These are phyloP conservation scores for Thera britannica DNA, from an alignment of 2,888 invertebrate genomes.

Conservation along the genomic window DNA sequence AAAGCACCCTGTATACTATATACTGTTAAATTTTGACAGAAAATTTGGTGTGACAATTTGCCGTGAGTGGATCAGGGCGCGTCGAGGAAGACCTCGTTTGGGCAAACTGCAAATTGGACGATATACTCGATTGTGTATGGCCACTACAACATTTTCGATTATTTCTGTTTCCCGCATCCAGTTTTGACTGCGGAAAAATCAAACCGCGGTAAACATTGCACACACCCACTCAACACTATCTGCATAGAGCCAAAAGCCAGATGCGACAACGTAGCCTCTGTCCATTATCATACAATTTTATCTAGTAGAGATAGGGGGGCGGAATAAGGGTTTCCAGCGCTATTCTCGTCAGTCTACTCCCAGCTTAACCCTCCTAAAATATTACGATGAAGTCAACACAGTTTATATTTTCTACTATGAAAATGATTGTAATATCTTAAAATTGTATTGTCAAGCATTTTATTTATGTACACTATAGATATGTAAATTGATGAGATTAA, in stretches of 20 bases:
- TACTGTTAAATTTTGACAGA: neutral
- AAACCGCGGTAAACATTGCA: neutral
- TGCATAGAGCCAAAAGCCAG: slow-evolving; percentile 15
- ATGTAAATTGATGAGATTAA: slow-evolving; percentile 77
- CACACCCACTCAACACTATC: slow-evolving; percentile 3
- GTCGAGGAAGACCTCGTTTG: too few relatives aligned
- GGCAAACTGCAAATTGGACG: neutral
- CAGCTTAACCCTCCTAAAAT: slow-evolving; percentile 19
- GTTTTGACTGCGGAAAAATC: neutral
- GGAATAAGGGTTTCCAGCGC: slow-evolving; percentile 12
- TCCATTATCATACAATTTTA: slow-evolving; percentile 33
- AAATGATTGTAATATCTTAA: slow-evolving; percentile 59
- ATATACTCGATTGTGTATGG: neutral
- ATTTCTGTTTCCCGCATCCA: neutral
- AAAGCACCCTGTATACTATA: too few relatives aligned
- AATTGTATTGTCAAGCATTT: slow-evolving; percentile 83
- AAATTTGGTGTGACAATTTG: neutral
- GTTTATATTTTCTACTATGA: slow-evolving; percentile 26
- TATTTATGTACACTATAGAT: slow-evolving; percentile 80
- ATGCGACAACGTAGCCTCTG: slow-evolving; percentile 6
- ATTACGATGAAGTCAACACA: slow-evolving; percentile 26
- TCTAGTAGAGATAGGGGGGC: slow-evolving; percentile 12
- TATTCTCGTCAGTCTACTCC: slow-evolving; percentile 6
- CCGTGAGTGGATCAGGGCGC: too few relatives aligned
- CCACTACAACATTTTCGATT: neutral